phyloP scores from a whole-genome alignment of 2,797 vertebrate species.

The Carapus acus region DNA sequence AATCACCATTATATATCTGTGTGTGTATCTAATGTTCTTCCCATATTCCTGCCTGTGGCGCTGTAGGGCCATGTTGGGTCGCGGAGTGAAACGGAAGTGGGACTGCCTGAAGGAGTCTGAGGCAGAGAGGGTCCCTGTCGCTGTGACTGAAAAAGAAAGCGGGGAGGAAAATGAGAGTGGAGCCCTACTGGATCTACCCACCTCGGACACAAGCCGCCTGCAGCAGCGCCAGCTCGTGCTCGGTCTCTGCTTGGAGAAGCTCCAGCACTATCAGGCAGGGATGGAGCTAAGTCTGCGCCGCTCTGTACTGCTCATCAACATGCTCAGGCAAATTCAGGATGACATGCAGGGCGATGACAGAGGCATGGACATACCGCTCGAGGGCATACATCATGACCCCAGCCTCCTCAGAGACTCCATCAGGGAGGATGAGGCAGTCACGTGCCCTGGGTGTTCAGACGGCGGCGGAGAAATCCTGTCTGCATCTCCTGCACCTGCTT shows the following conservation, averaged over 20 bases:
- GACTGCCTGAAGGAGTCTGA: slow-evolving; percentile 74
- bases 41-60: slow-evolving; percentile 14
- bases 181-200: slow-evolving; percentile 44
- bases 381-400: slow-evolving; percentile 62
- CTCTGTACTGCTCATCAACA: slow-evolving; percentile 85
- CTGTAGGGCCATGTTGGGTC: slow-evolving; percentile 83
- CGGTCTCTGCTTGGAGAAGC: slow-evolving; percentile 81
- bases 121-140: slow-evolving; percentile 16
- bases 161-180: slow-evolving; percentile 62
- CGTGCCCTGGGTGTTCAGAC: slow-evolving; percentile 66
- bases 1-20: neutral
- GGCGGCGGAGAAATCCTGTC: slow-evolving; percentile 35
- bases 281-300: slow-evolving; percentile 82
- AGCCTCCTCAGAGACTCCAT: slow-evolving; percentile 71
- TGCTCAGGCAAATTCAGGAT: slow-evolving; percentile 80
- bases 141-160: slow-evolving; percentile 13
- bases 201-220: slow-evolving; percentile 61
- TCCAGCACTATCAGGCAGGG: slow-evolving; percentile 76
- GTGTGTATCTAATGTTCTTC: neutral
- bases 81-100: slow-evolving; percentile 82
- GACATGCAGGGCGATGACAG: slow-evolving; percentile 74
- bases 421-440: slow-evolving; percentile 64
- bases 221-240: slow-evolving; percentile 84
- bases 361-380: slow-evolving; percentile 48
- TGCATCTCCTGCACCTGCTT: slow-evolving; percentile 13